Base-by-base conservation (phyloP, 37 sponge, comb jelly and placozoan species). In the Amphimedon queenslandica region DNA sequence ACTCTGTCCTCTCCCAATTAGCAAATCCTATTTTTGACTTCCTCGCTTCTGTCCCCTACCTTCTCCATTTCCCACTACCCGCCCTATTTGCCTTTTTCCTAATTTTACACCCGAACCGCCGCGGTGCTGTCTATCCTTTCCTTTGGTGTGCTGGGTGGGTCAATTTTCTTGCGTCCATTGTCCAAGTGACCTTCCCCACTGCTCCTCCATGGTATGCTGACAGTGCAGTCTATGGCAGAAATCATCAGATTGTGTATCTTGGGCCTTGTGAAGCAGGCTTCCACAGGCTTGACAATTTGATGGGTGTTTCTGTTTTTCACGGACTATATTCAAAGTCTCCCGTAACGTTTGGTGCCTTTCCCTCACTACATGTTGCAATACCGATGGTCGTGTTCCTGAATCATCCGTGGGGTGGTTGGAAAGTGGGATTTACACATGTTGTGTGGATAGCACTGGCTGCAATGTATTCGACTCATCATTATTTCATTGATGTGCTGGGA, bases 121-220 rank as follows among this genome's bases (percentile, higher is more conserved):
- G 84, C 40, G 65, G 68, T 21, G 70, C 71, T 2, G 28, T 85
- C 1, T 85, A 69, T 41, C 79, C 77, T 20, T 89, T 71, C 86
- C 20, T 89, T 24, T 93, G 94, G 94, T 89, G 86, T 78, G 80
- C 71, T 13, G 94, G 94, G 0, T 93, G 94, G 94, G 83, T 85
- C 20, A 85, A 93, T 47, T 51, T 93, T 10, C 25, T 86, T 1
- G 90, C 90, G 51, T 79, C 89, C 28, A 4, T 69, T 6, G 43
- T 93, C 58, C 94, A 93, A 55, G 41, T 78, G 27, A 27, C 65
- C 36, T 93, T 85, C 65, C 94, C 94, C 0, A 93, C 94, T n/a
- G 89, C 94, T 1, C 86, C 94, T 4, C 94, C 94, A 0, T 93
- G 94, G 94, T 93, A 85, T 56, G 66, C 58, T 0, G 94, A 93